Conservation (phyloP, 2,113 vertebrate species). For the Ranitomeya variabilis region DNA sequence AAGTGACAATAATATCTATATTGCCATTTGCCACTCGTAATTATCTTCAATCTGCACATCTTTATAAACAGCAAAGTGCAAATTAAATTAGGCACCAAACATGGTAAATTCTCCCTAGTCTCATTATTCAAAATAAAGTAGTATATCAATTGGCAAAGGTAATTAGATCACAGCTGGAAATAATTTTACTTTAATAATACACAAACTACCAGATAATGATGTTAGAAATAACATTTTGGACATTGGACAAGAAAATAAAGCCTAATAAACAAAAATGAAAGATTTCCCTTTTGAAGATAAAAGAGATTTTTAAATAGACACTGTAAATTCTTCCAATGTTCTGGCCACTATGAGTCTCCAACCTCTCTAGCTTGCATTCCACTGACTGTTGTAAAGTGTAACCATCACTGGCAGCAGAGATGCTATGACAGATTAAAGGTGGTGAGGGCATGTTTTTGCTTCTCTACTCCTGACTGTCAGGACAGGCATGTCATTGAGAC, state of each 20-base stretch:
- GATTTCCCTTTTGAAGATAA: not conserved
- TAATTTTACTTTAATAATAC: conserved; percentile 46
- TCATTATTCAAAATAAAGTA: conserved; percentile 38
- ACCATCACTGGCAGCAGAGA: no score
- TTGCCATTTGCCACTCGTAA: not conserved
- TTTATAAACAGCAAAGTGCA: not conserved
- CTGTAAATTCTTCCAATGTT: no score
- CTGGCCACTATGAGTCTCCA: no score
- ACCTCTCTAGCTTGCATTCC: no score
- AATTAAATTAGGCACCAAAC: conserved; percentile 25
- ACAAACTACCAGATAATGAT: conserved; percentile 10
- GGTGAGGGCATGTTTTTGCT: no score
- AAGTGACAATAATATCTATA: not conserved
- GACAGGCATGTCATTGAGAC: no score
- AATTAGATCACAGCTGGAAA: conserved; percentile 37
- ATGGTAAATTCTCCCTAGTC: conserved; percentile 32
- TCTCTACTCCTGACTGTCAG: no score
- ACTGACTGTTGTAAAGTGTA: no score
- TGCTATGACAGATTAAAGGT: no score
- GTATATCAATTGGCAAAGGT: conserved; percentile 26
- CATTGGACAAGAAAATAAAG: not conserved
- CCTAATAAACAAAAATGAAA: conserved; percentile 1
- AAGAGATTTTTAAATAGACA: not conserved
- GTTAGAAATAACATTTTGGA: not conserved
- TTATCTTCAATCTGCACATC: not conserved